Evolutionary conservation across 2,888 invertebrate genomes (phyloP).

Genomic region (Meandrusa payeni): DNA sequence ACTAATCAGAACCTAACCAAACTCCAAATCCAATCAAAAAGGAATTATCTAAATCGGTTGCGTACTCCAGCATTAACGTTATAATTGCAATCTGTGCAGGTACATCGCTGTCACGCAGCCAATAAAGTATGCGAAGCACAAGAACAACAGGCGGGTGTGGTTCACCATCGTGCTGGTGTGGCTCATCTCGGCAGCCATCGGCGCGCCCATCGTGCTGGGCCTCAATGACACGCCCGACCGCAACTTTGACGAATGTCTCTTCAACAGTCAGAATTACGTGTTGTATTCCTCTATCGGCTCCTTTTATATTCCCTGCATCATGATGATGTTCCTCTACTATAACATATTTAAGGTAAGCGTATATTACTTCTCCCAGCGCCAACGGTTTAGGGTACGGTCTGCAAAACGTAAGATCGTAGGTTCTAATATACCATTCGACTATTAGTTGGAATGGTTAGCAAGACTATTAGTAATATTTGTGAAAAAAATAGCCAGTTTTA

Average conservation of each 20-base stretch:
- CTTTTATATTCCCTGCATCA: slow-evolving; percentile 98
- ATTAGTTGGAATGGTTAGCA: too few species aligned
- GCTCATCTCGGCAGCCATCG: slow-evolving; percentile 95
- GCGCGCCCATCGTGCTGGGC: slow-evolving; percentile 96
- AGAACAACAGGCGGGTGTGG: slow-evolving; percentile 96
- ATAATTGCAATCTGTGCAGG: too few species aligned
- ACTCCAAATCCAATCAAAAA: too few species aligned
- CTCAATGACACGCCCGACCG: slow-evolving; percentile 95
- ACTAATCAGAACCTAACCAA: too few species aligned
- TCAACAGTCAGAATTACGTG: slow-evolving; percentile 99
- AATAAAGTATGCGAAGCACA: slow-evolving; percentile 99
- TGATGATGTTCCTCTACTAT: slow-evolving; percentile 98
- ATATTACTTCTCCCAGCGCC: too few species aligned
- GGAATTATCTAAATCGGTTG: too few species aligned
- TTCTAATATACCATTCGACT: too few species aligned
- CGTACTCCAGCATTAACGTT: too few species aligned
- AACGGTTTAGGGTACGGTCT: too few species aligned
- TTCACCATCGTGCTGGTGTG: slow-evolving; percentile 97
- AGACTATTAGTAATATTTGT: too few species aligned
- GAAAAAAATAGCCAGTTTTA: too few species aligned
- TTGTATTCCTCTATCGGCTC: slow-evolving; percentile 98
- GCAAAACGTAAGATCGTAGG: too few species aligned
- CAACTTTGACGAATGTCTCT: slow-evolving; percentile 91
- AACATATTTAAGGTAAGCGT: slow-evolving; percentile 97
- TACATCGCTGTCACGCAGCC: slow-evolving; percentile 99